Percentiles rank a stretch among this genome's conserved stretches.
phyloP scores from a whole-genome alignment of 2,888 invertebrate species.

The Fabriciana adippe region DNA sequence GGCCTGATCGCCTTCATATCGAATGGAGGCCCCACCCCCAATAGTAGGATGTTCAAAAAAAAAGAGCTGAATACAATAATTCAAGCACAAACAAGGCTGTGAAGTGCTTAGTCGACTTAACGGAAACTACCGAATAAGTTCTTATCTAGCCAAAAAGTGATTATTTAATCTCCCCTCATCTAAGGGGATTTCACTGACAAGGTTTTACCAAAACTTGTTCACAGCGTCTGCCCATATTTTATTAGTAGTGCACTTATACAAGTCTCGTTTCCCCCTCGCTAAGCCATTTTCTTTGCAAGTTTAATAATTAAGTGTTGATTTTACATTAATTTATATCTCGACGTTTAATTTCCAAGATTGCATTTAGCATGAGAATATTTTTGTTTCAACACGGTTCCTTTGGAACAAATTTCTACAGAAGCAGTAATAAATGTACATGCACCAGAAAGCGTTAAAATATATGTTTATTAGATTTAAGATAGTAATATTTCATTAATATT shows the following conservation, averaged over 20 bases:
- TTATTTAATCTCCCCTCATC: conserved; percentile 9
- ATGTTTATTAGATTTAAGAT: too few species aligned
- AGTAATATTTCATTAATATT: too few species aligned
- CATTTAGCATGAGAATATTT: too few species aligned
- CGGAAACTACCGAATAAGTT: conserved; percentile 16
- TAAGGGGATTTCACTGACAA: conserved; percentile 6
- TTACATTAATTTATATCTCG: too few species aligned
- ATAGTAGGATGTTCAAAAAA: too few species aligned
- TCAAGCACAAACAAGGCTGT: background rate
- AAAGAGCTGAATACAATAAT: background rate
- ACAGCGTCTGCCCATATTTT: conserved; percentile 8
- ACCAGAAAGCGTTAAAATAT: too few species aligned
- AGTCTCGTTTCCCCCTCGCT: background rate
- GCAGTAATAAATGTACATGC: too few species aligned
- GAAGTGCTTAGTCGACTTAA: conserved; percentile 9
- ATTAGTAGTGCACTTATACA: conserved; percentile 15
- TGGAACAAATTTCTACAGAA: too few species aligned
- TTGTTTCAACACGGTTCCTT: too few species aligned
- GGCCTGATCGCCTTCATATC: too few species aligned
- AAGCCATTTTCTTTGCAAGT: conserved; percentile 8
- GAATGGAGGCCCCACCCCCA: too few species aligned
- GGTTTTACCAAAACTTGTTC: conserved; percentile 9
- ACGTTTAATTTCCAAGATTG: too few species aligned
- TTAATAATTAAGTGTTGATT: background rate
- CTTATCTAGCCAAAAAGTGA: conserved; percentile 9